phyloP scores from a whole-genome alignment of 2,888 invertebrate genomes.

The Drosophila picticornis region DNA sequence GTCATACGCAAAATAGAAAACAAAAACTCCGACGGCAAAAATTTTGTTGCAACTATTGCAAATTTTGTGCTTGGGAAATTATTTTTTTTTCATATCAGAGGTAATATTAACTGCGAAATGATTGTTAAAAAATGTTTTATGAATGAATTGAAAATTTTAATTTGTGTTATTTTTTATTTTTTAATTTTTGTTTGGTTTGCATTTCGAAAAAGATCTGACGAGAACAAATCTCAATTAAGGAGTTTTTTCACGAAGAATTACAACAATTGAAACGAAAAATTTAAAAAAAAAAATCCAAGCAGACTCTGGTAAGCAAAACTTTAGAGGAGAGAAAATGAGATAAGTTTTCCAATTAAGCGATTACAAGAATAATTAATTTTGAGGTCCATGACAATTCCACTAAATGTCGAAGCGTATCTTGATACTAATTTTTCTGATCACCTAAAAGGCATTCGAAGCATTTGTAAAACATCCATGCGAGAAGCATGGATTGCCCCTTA shows the following conservation, averaged over 20 bases:
- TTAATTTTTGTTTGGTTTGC: neutral
- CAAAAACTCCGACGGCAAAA: slow-evolving; percentile 60
- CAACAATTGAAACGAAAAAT: neutral
- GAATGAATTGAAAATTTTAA: neutral
- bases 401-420: neutral
- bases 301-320: neutral
- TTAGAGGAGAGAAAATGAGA: neutral
- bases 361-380: neutral
- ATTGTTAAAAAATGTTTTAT: neutral
- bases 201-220: neutral
- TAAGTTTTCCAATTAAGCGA: neutral
- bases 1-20: slow-evolving; percentile 31
- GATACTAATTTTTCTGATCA: neutral
- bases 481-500: neutral
- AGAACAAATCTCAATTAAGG: neutral
- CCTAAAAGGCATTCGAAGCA: neutral
- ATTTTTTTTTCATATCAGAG: slow-evolving; percentile 14
- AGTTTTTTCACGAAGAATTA: neutral
- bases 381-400: neutral
- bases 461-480: neutral
- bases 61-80: neutral
- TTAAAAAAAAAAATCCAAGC: neutral
- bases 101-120: slow-evolving; percentile 25
- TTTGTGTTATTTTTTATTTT: neutral
- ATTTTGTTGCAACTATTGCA: slow-evolving; percentile 16